Base-by-base conservation (phyloP, 2,113 vertebrate genomes). In the Piprites chloris region DNA sequence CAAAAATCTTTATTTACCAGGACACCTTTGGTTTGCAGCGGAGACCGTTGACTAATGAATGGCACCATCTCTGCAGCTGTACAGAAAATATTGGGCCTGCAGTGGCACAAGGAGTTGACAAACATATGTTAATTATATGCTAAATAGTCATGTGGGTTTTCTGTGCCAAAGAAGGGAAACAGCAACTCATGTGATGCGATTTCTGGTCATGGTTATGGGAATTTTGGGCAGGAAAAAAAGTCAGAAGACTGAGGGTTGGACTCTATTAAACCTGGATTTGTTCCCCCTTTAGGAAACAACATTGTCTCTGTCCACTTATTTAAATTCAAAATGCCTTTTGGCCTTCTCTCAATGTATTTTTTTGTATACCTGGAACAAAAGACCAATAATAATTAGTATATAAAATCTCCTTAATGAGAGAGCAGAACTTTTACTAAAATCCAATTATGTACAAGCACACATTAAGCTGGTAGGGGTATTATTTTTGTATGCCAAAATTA, bases 121-220 rank as follows among this genome's bases (percentile, higher is more conserved):
- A 83, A 52, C 3, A 0, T 39, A 39, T 32, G 24, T 69, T 95
- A 85, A 80, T 88, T 56, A 26, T 49, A 12, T 46, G 15, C 33
- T 81, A 74, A 88, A 67, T 11, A 67, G 68, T 89, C 1, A 6
- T 41, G 32, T 8, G 14, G 1, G 9, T 12, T 2, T 65, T 65
- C 10, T n/a, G 2, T 53, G 49, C 4, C 7, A 61, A 35, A 73
- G 69, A 62, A 35, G 6, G 49, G 47, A 26, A 11, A 10, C 27
- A 22, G 13, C 28, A 6, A 11, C 30, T 41, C 6, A 0, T 8
- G 22, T 8, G 46, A 9, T 1, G 9, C 37, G 28, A 23, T 66
- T 85, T 69, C 27, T 89, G 44, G 15, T n/a, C 12, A 0, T 5
- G 26, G 10, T 20, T 27, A 2, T 52, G 50, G 68, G 55, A 55